These are phyloP conservation scores for Apotomis capreana DNA, from an alignment of 2,888 invertebrate species.

Conservation along the genomic window DNA sequence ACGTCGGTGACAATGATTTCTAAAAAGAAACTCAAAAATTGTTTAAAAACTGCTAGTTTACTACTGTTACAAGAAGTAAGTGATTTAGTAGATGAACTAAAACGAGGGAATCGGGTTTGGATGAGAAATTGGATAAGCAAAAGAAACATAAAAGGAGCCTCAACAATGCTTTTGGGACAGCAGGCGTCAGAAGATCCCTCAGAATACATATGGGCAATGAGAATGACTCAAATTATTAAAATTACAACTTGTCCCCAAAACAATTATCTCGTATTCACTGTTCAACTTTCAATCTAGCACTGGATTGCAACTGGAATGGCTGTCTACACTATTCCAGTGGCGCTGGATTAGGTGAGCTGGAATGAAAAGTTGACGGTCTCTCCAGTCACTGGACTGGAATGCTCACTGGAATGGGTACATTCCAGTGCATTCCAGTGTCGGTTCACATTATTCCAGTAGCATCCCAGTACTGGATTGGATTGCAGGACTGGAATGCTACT, in stretches of 20 bases:
- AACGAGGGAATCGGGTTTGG: too few species aligned
- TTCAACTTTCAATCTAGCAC: constrained; percentile 35
- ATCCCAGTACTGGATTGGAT: constrained; percentile 21
- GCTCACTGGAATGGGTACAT: constrained; percentile 11
- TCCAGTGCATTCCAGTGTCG: constrained; percentile 14
- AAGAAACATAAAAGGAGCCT: too few species aligned
- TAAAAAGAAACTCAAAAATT: neutral
- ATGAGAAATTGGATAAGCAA: too few species aligned
- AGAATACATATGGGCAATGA: too few species aligned
- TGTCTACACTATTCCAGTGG: constrained; percentile 43
- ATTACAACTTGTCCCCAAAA: constrained; percentile 31
- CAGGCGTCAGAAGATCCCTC: too few species aligned
- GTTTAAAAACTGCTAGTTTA: constrained; percentile 10
- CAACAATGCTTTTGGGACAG: too few species aligned
- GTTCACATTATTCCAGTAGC: constrained; percentile 18
- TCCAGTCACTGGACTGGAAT: constrained; percentile 43
- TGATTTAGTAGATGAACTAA: too few species aligned
- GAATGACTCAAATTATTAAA: too few species aligned
- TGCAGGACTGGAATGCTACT: constrained; percentile 39
- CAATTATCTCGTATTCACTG: constrained; percentile 41
- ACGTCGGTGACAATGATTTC: too few species aligned
- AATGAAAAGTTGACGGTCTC: constrained; percentile 39
- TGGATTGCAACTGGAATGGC: constrained; percentile 43
- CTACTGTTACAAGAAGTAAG: too few species aligned
- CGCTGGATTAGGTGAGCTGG: constrained; percentile 39